Conservation (phyloP, 2,113 vertebrate species). For the Siniperca chuatsi region DNA sequence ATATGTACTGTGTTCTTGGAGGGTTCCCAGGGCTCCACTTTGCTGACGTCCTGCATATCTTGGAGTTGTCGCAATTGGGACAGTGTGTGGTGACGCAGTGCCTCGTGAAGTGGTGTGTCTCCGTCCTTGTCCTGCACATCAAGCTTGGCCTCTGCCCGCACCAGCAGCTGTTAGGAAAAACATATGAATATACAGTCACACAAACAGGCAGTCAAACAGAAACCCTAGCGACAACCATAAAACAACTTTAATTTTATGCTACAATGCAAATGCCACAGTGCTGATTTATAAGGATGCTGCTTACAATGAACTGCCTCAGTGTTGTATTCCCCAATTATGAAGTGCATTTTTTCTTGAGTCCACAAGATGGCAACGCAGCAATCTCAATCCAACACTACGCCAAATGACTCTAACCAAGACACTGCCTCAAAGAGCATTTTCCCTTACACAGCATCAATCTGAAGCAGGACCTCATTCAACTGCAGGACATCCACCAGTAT, state of each 20-base stretch:
- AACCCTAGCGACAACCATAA: conserved; percentile 14
- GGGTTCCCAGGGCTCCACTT: conserved; percentile 98
- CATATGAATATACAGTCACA: conserved; percentile 20
- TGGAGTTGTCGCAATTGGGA: conserved; percentile 98
- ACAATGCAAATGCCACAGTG: conserved; percentile 46
- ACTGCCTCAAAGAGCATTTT: conserved; percentile 57
- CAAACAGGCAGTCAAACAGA: not conserved
- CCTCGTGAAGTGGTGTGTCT: conserved; percentile 97
- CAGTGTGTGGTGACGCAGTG: conserved; percentile 96
- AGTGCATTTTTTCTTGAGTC: conserved; percentile 68
- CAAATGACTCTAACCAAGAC: conserved; percentile 42
- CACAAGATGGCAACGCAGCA: conserved; percentile 85
- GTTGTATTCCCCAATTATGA: conserved; percentile 46
- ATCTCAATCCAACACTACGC: conserved; percentile 61
- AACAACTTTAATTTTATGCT: conserved; percentile 53
- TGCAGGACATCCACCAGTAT: conserved; percentile 70
- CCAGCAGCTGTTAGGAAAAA: conserved; percentile 88
- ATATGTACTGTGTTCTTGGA: conserved; percentile 97
- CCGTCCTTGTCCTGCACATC: conserved; percentile 99
- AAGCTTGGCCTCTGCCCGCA: conserved; percentile 97
- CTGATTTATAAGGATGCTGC: conserved; percentile 48
- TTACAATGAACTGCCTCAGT: conserved; percentile 26
- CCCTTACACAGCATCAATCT: conserved; percentile 62
- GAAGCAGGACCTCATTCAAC: conserved; percentile 69
- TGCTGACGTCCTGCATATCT: conserved; percentile 99